phyloP scores from a whole-genome alignment of 1,140 invertebrate species.

The Antheraea pernyi region DNA sequence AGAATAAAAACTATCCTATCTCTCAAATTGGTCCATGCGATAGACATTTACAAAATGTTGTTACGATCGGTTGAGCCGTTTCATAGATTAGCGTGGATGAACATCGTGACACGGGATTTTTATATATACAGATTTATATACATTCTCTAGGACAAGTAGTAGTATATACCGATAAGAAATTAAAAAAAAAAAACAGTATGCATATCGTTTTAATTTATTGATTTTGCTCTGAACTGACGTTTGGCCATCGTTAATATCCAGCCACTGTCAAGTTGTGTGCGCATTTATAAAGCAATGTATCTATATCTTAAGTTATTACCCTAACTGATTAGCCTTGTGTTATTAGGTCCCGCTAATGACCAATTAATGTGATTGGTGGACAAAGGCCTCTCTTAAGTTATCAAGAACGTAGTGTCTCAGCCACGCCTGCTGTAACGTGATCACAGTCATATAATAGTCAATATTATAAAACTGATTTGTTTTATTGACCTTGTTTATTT shows the following conservation, averaged over 20 bases:
- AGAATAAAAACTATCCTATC: too few species aligned
- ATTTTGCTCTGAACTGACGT: not conserved
- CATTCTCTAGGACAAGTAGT: not conserved
- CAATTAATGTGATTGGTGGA: constrained; percentile 13
- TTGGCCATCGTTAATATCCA: not conserved
- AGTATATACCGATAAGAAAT: not conserved
- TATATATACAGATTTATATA: too few species aligned
- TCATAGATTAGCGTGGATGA: too few species aligned
- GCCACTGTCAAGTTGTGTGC: not conserved
- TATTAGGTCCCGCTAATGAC: constrained; percentile 18
- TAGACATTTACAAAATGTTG: too few species aligned
- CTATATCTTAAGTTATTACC: constrained; percentile 1
- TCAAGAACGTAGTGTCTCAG: constrained; percentile 1
- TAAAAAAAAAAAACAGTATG: not conserved
- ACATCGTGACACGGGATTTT: too few species aligned
- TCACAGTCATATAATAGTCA: not conserved
- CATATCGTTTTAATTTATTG: not conserved
- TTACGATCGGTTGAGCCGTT: too few species aligned
- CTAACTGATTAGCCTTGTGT: constrained; percentile 14
- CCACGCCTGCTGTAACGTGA: constrained; percentile 6
- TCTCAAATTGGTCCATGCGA: too few species aligned
- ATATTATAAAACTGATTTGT: not conserved
- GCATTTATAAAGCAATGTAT: not conserved
- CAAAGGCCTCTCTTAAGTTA: constrained; percentile 5
- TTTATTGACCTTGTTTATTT: constrained; percentile 1